A percentile compares a stretch with the other conserved stretches of the same genome.
Conservation (phyloP, 2,113 vertebrate genomes). For the Pandion haliaetus region DNA sequence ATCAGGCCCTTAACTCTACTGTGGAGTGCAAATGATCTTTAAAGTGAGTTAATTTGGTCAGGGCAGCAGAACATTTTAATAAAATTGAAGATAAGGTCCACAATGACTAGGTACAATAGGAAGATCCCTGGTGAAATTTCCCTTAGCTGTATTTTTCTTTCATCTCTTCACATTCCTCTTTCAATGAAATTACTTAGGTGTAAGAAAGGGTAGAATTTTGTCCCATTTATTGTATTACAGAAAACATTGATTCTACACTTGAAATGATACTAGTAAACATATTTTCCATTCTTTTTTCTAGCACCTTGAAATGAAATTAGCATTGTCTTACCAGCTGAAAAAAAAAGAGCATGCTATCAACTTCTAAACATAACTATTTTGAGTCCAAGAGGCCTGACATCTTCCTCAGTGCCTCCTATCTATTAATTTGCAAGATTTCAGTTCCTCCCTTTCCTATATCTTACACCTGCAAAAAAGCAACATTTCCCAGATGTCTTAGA, state of each 20-base stretch:
- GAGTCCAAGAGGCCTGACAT: background rate
- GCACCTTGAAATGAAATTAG: background rate
- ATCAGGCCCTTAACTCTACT: background rate
- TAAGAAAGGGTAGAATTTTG: background rate
- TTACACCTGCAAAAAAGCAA: background rate
- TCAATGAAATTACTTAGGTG: background rate
- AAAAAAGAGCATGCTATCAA: background rate
- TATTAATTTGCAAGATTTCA: slow-evolving; percentile 1
- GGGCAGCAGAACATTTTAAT: background rate
- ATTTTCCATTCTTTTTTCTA: slow-evolving; percentile 11
- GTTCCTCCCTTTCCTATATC: background rate
- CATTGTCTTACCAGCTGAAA: background rate
- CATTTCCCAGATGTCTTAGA: background rate
- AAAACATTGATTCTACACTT: slow-evolving; percentile 1
- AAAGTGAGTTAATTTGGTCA: background rate
- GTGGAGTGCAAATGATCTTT: background rate
- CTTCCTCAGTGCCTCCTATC: background rate
- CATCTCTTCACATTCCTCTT: background rate
- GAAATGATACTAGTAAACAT: background rate
- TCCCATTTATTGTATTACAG: background rate
- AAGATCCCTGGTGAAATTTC: background rate
- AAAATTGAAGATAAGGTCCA: background rate
- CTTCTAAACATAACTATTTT: background rate
- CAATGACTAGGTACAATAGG: background rate
- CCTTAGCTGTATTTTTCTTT: background rate